Evolutionary conservation across 2,888 invertebrate species (phyloP).

Genomic region (Iphiclides podalirius): DNA sequence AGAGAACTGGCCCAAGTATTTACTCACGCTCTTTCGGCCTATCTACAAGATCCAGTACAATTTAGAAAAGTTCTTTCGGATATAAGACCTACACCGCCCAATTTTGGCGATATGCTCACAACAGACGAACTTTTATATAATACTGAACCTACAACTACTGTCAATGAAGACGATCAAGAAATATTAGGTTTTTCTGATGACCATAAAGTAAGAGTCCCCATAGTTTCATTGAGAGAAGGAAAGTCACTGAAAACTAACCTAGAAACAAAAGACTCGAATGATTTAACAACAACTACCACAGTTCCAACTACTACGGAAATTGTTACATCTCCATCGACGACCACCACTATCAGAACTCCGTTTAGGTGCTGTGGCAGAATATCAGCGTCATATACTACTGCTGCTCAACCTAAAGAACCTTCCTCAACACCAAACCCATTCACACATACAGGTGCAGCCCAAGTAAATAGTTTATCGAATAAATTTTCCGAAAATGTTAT

Average conservation of each 20-base stretch:
- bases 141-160: constrained; percentile 80
- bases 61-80: constrained; percentile 88
- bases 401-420: constrained; percentile 45
- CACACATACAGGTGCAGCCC: constrained; percentile 64
- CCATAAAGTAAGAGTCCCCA: constrained; percentile 48
- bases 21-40: constrained; percentile 90
- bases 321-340: constrained; percentile 40
- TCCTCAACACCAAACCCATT: constrained; percentile 57
- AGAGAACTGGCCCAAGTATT: constrained; percentile 91
- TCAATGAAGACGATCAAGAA: constrained; percentile 87
- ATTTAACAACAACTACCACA: constrained; percentile 42
- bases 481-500: constrained; percentile 39
- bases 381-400: constrained; percentile 69
- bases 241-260: constrained; percentile 62
- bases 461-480: constrained; percentile 45
- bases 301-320: constrained; percentile 41
- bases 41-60: constrained; percentile 90
- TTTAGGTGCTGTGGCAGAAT: constrained; percentile 69
- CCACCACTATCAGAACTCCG: constrained; percentile 54
- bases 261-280: constrained; percentile 42
- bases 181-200: constrained; percentile 88
- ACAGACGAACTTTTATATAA: constrained; percentile 60
- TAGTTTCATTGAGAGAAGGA: constrained; percentile 56
- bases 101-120: constrained; percentile 66
- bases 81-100: constrained; percentile 89